phyloP scores from a whole-genome alignment of 2,113 vertebrate species.

The Marcusenius ussheri region DNA sequence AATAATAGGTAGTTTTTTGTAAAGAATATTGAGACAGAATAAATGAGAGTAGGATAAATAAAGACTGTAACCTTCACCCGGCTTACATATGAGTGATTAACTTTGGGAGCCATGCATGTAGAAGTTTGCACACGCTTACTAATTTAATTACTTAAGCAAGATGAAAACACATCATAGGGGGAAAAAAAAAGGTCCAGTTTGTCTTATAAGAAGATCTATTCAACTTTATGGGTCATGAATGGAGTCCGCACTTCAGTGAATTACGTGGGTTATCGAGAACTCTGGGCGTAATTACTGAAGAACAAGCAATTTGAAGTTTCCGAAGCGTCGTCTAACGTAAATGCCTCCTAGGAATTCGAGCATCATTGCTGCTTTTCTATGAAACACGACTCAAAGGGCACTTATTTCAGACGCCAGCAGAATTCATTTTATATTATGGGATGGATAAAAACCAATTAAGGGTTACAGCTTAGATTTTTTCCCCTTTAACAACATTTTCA shows the following conservation, averaged over 20 bases:
- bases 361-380: conserved; percentile 5
- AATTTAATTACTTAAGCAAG: not conserved
- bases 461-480: not conserved
- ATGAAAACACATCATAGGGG: not conserved
- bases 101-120: not conserved
- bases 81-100: not conserved
- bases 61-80: not conserved
- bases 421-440: conserved; percentile 2
- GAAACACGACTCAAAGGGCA: conserved; percentile 10
- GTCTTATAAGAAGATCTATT: not conserved
- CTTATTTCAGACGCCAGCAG: not conserved
- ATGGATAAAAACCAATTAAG: conserved; percentile 10
- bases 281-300: not conserved
- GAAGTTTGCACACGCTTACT: not conserved
- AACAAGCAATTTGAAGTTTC: conserved; percentile 10
- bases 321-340: not conserved
- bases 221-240: not conserved
- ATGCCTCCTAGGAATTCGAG: not conserved
- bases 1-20: not conserved
- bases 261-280: conserved; percentile 8
- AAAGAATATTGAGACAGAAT: not conserved
- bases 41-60: not conserved
- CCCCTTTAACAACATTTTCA: not conserved
- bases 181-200: not conserved
- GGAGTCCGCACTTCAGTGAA: not conserved